Conservation (phyloP, 2,888 invertebrate species). For the Erpobdella octoculata region DNA sequence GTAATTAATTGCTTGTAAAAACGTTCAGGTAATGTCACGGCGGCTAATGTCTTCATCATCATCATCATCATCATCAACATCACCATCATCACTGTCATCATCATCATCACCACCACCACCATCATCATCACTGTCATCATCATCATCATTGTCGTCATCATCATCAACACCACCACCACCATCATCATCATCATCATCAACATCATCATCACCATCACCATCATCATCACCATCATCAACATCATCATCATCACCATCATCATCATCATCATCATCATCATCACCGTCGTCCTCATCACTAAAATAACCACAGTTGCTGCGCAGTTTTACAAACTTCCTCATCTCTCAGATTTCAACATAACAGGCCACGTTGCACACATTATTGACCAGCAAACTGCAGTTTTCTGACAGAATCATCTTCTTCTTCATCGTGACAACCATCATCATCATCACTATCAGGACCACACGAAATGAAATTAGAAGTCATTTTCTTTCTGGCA, state of each 20-base stretch:
- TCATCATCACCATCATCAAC: constrained; percentile 9
- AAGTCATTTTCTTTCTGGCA: too few relatives aligned
- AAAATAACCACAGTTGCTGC: not conserved
- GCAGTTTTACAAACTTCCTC: too few relatives aligned
- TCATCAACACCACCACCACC: constrained; percentile 12
- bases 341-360: too few relatives aligned
- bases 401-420: too few relatives aligned
- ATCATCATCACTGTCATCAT: constrained; percentile 11
- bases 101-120: not conserved
- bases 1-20: too few relatives aligned
- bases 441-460: not conserved
- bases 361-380: too few relatives aligned
- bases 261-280: constrained; percentile 13
- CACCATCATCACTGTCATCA: constrained; percentile 7
- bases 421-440: not conserved
- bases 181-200: constrained; percentile 19
- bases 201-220: not conserved
- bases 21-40: too few relatives aligned
- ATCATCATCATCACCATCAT: constrained; percentile 21
- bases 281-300: constrained; percentile 9
- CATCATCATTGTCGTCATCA: constrained; percentile 8
- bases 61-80: constrained; percentile 9
- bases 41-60: too few relatives aligned
- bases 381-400: too few relatives aligned
- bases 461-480: too few relatives aligned